phyloP scores from a whole-genome alignment of 2,888 invertebrate genomes.

The Oscheius sp. region DNA sequence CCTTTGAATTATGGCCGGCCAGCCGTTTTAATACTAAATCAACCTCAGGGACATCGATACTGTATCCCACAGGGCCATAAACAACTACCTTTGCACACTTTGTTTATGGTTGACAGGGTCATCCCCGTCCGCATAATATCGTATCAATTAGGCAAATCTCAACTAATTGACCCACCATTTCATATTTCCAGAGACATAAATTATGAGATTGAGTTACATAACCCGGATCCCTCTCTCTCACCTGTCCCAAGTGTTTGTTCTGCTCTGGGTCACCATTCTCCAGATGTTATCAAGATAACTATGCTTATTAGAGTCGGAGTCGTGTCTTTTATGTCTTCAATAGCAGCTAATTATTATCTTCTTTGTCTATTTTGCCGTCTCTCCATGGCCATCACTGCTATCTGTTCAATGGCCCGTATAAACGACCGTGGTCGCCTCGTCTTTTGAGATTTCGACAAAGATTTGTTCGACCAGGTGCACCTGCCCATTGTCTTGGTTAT shows the following conservation, averaged over 20 bases:
- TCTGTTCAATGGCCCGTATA: slow-evolving; percentile 10
- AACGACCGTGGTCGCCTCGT: not conserved
- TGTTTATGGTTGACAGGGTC: slow-evolving; percentile 8
- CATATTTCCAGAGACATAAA: not conserved
- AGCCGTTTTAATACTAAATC: slow-evolving; percentile 24
- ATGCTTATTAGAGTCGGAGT: slow-evolving; percentile 1
- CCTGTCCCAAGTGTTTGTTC: not conserved
- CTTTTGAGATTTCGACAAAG: not conserved
- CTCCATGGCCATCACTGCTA: slow-evolving; percentile 8
- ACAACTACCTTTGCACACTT: not conserved
- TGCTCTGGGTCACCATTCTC: not conserved
- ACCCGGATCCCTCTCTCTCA: not conserved
- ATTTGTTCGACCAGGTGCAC: not conserved
- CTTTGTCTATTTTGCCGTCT: not conserved
- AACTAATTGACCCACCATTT: slow-evolving; percentile 9
- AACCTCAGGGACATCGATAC: not conserved
- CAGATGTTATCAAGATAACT: slow-evolving; percentile 12
- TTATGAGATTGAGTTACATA: slow-evolving; percentile 18
- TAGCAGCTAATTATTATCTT: not conserved
- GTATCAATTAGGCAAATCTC: slow-evolving; percentile 19
- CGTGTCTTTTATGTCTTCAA: not conserved
- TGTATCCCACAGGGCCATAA: not conserved
- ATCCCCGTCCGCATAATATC: not conserved
- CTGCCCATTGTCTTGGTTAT: slow-evolving; percentile 11
- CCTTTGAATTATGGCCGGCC: slow-evolving; percentile 26